These are phyloP conservation scores for Mobula hypostoma DNA, from an alignment of 2,113 vertebrate species.

Conservation along the genomic window DNA sequence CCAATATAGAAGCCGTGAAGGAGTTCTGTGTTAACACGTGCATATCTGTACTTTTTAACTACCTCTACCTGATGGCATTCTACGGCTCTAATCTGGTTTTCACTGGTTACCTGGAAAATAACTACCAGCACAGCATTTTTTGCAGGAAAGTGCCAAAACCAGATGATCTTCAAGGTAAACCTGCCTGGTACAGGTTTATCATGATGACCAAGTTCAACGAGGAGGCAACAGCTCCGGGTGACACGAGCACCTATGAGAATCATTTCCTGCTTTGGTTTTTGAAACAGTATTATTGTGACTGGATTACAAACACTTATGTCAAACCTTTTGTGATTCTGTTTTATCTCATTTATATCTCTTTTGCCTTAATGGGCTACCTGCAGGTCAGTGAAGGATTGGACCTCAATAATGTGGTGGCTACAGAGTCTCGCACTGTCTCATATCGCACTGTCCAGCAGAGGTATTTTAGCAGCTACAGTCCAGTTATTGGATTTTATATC, in stretches of 20 bases:
- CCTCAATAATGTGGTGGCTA: slow-evolving; percentile 90
- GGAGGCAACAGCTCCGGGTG: slow-evolving; percentile 63
- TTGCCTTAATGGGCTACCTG: slow-evolving; percentile 97
- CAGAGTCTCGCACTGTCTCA: slow-evolving; percentile 84
- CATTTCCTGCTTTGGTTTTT: slow-evolving; percentile 94
- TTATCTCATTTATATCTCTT: slow-evolving; percentile 98
- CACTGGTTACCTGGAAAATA: slow-evolving; percentile 95
- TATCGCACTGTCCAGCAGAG: slow-evolving; percentile 90
- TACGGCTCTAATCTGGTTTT: slow-evolving; percentile 96
- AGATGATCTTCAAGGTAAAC: slow-evolving; percentile 83
- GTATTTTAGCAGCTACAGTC: slow-evolving; percentile 95
- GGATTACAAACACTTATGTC: slow-evolving; percentile 98
- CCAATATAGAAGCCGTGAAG: slow-evolving; percentile 96
- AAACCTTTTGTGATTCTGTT: slow-evolving; percentile 98
- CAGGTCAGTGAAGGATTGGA: slow-evolving; percentile 97
- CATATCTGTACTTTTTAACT: slow-evolving; percentile 87
- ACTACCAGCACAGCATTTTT: slow-evolving; percentile 95
- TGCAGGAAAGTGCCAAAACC: slow-evolving; percentile 91
- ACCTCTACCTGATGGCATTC: slow-evolving; percentile 95
- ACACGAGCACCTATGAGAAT: slow-evolving; percentile 80
- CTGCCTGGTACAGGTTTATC: slow-evolving; percentile 92
- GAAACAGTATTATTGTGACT: slow-evolving; percentile 94
- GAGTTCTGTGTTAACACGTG: slow-evolving; percentile 95
- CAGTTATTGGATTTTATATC: slow-evolving; percentile 96
- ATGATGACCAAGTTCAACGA: slow-evolving; percentile 92